Base-by-base conservation (phyloP, 2,113 vertebrate genomes). In the Salvator merianae region DNA sequence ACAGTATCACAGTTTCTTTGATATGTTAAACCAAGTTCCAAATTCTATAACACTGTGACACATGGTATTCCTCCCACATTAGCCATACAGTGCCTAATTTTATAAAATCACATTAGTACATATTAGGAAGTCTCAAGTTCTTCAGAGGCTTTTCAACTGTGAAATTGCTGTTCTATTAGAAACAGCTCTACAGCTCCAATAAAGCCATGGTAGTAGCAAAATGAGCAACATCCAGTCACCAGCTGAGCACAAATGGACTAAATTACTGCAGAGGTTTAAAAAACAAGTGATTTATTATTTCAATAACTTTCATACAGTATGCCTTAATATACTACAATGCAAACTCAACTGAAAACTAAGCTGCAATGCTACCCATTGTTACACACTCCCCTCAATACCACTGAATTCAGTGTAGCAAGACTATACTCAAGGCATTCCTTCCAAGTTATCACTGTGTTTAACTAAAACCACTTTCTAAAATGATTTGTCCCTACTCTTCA, bases 1-100 rank as follows among this genome's bases (percentile, higher is more conserved):
- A 94, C 83, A 93, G 75, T 83, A 86, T 89, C 66, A 84, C 12
- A 38, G 53, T 32, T 13, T 20, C 71, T 22, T 50, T 47, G 28
- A 32, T 9, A 40, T 32, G 34, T 63, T 38, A 71, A 84, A 78
- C 38, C 70, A 5, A 32, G 1, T 0, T 0, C 1, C n/a, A 83
- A 14, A 38, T 47, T 24, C 65, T 5, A 9, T 10, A 79, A 0
- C 50, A 73, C 0, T 59, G 62, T 40, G 63, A 74, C 7, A 7
- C 59, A 82, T 14, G 16, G 26, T 2, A 59, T 16, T 14, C 14
- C 36, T 77, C 80, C 81, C 0, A 1, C 1, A 1, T 7, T 34
- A 82, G 59, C 55, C 87, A 26, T 8, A n/a, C 2, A 32, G 7
- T 30, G 8, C 18, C 36, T 66, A 86, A 36, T 50, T 79, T 63